phyloP scores from a whole-genome alignment of 2,888 invertebrate genomes.

The Polylopha cassiicola region DNA sequence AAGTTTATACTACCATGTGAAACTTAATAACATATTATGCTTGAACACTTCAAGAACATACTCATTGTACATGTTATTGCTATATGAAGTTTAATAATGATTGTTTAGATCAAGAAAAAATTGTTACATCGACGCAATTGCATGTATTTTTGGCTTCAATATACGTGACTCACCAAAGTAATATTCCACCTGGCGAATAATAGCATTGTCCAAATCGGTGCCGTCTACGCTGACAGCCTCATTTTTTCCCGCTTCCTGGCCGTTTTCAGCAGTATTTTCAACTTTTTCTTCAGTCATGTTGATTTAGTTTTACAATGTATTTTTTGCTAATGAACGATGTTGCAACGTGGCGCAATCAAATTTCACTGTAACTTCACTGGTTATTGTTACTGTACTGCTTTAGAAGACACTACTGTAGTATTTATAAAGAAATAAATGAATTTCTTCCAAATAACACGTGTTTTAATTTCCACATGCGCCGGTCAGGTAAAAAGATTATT shows the following conservation, averaged over 20 bases:
- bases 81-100: no score
- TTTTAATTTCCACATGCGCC: conserved; percentile 38
- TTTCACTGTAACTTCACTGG: background rate
- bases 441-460: conserved; percentile 41
- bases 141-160: no score
- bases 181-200: conserved; percentile 82
- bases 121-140: no score
- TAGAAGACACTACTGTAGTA: background rate
- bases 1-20: no score
- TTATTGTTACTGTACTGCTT: background rate
- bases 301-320: conserved; percentile 25
- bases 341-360: conserved; percentile 10
- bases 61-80: no score
- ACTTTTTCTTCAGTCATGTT: conserved; percentile 59
- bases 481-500: conserved; percentile 24
- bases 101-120: no score
- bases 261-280: conserved; percentile 49
- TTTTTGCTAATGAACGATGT: conserved; percentile 4
- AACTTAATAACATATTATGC: no score
- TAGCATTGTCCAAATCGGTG: conserved; percentile 74
- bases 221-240: conserved; percentile 37
- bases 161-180: conserved; percentile 72
- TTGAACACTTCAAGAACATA: no score
- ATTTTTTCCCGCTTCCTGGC: conserved; percentile 40
- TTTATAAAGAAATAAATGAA: background rate